Conservation (phyloP, 2,797 vertebrate species). For the Phrynocephalus guinanensis region DNA sequence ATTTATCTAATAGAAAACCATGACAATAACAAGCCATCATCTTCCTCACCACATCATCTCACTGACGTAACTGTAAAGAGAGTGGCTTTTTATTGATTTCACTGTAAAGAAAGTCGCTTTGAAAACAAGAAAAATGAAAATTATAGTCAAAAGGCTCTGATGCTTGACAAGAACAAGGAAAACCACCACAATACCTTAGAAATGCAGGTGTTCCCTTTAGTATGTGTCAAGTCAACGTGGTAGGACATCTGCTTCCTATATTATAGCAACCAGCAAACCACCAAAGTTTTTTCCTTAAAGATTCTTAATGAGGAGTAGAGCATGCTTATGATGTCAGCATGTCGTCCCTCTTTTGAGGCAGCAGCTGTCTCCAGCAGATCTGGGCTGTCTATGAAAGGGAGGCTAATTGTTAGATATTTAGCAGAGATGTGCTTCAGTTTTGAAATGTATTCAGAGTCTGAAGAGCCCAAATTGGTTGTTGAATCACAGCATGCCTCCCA, state of each 20-base stretch:
- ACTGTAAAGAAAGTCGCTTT: not conserved
- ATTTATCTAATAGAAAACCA: not conserved
- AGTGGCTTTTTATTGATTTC: not conserved
- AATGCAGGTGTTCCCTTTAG: conserved; percentile 14
- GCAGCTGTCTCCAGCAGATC: too few species aligned
- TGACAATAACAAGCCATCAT: not conserved
- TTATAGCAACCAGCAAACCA: not conserved
- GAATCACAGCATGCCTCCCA: too few species aligned
- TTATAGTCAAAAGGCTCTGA: not conserved
- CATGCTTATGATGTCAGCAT: too few species aligned
- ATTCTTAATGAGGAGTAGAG: too few species aligned
- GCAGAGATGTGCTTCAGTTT: too few species aligned
- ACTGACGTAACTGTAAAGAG: too few species aligned
- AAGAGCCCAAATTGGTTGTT: too few species aligned
- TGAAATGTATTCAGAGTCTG: too few species aligned
- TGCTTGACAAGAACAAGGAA: not conserved
- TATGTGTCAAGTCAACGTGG: not conserved
- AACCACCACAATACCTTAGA: not conserved
- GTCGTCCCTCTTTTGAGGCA: too few species aligned
- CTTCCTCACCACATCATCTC: not conserved
- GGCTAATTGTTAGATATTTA: too few species aligned
- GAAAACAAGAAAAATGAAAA: not conserved
- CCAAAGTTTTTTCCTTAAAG: not conserved
- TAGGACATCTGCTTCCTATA: not conserved
- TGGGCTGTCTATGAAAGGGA: too few species aligned